Base-by-base conservation (phyloP, 2,888 invertebrate species). In the Tridacna gigas region DNA sequence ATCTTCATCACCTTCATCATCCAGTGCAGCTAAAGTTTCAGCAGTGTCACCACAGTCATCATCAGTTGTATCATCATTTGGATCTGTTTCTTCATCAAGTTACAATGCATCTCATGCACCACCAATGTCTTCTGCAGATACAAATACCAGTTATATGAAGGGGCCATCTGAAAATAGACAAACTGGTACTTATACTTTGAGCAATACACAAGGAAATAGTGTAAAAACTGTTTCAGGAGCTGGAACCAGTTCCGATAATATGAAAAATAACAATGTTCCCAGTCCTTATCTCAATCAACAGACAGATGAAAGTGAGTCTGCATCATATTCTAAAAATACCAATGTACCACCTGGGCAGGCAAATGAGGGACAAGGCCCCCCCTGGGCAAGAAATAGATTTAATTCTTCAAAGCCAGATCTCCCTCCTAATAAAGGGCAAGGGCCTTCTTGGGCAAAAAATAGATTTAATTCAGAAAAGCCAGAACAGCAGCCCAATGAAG, bases 341-440 rank as follows among this genome's bases (percentile, higher is more conserved):
- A 9, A 56, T 56, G 15, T 20, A 20, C 56, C 56, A 20, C 37
- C 37, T 37, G 37, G 7, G 7, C 37, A 37, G 7, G 37, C 37
- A 37, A 37, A 7, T 37, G 37, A 37, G 37, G 37, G 37, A 37
- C 37, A 37, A 37, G 37, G 37, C 3, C 20, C 56, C 56, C 56
- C 56, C 15, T 20, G 15, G 15, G 20, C 20, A 56, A 56, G 18
- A 20, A 56, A 56, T 9, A 56, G 18, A 20, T 20, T 5, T 56
- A 56, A 15, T 20, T 1, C 15, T 5, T 56, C 20, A 71, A 37
- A 71, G 45, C 37, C 45, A 71, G 37, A 71, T 7, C 18, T 12
- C 74, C 12, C 74, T 61, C 51, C 66, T 76, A 37, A 66, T 87
- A 28, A 18, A 80, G 13, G 82, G 82, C 20, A 22, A 65, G 65